Base-by-base conservation (phyloP, 2,888 invertebrate genomes). In the Thelaira solivaga region DNA sequence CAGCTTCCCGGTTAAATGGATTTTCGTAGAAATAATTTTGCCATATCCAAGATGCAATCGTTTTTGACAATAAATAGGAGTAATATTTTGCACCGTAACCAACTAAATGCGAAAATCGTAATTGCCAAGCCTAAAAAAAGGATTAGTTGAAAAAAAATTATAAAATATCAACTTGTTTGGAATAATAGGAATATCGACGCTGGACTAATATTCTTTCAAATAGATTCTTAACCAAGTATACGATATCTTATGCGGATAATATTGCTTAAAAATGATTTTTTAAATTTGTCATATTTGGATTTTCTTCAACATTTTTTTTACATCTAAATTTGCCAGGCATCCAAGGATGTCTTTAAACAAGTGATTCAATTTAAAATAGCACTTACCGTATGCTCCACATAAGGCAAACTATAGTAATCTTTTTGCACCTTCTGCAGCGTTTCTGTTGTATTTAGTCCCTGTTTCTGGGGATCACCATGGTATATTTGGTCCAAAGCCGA, bases 51-150 rank as follows among this genome's bases (percentile, higher is more conserved):
- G 96, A 95, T 0, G 98, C 97, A 57, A 98, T 93, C 7, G 97
- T 96, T 84, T 96, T 92, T 0, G 99, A 98, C 85, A 98, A 95
- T 80, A 99, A 90, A 90, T 99, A 99, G 0, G 99, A 95, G 89
- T 99, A 99, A 90, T 99, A 99, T 89, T 98, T 98, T 0, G 98
- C 98, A 39, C 99, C 99, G 89, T 99, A 99, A 1, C 98, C 98
- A 4, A 98, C 96, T 65, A 99, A 90, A 89, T 99, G 99, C 78
- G 97, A 95, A 90, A 99, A 99, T 73, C 98, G 91, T 83, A 97
- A 91, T 85, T 98, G 98, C 97, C 97, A 98, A 1, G 97, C 97
- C 92, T 95, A 84, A 1, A 84, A 83, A 29, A 72, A 39, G n/a
- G 39, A 7, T 29, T 20, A 43, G 34, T n/a, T n/a, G n/a, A n/a